Conservation (phyloP, 2,113 vertebrate genomes). For the Plecturocebus donacophilus region DNA sequence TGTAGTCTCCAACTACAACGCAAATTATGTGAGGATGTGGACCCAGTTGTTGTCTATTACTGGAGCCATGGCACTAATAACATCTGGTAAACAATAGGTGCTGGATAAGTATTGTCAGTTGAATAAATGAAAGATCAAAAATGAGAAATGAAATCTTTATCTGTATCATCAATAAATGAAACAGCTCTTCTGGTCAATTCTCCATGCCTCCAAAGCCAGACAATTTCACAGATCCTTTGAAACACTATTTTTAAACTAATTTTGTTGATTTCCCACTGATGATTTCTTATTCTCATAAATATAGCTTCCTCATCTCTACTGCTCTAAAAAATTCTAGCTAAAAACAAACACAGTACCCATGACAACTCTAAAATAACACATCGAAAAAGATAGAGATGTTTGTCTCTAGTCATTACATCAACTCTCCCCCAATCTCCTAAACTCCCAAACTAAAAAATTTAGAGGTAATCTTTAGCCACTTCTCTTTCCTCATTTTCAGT, state of each 20-base stretch:
- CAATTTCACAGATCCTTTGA: neutral
- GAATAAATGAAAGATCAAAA: neutral
- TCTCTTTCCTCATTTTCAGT: neutral
- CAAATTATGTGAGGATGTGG: neutral
- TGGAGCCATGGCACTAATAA: neutral
- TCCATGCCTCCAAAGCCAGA: neutral
- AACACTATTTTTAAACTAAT: neutral
- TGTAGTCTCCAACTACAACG: neutral
- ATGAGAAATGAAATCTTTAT: neutral
- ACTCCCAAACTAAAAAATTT: neutral
- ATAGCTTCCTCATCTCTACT: neutral
- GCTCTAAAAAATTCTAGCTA: neutral
- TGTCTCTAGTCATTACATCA: neutral
- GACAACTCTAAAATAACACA: neutral
- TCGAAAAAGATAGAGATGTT: neutral
- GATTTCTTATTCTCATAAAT: neutral
- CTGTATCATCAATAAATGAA: neutral
- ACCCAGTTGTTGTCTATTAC: neutral
- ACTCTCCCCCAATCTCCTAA: neutral
- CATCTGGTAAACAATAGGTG: neutral
- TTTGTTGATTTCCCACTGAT: neutral
- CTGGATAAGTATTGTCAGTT: neutral
- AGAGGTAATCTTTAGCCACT: neutral
- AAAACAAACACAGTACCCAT: neutral
- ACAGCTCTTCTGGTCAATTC: neutral